Conservation (phyloP, 1,140 invertebrate species). For the Bemisia tabaci region DNA sequence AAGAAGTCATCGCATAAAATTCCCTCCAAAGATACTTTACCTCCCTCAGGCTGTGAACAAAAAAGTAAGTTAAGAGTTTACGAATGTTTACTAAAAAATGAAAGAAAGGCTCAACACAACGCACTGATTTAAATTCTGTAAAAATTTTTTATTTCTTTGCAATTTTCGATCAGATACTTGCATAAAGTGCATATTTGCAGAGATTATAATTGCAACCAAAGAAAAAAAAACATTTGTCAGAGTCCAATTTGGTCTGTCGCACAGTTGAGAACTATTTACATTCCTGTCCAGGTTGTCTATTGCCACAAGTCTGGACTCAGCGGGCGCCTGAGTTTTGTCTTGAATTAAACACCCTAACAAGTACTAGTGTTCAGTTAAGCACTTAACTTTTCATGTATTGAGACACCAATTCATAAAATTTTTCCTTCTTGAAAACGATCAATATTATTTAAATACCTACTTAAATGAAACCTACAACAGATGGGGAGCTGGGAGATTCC, state of each 20-base stretch:
- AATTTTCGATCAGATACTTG: background rate
- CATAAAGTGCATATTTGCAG: constrained; percentile 4
- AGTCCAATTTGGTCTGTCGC: no score
- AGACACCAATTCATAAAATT: constrained; percentile 1
- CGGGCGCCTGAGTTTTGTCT: no score
- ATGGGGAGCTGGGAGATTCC: constrained; percentile 5
- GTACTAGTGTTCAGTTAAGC: no score
- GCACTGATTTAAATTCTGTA: background rate
- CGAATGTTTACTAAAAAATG: no score
- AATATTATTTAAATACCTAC: constrained; percentile 4
- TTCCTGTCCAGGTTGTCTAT: no score
- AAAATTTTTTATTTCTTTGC: background rate
- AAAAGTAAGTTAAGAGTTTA: constrained; percentile 30
- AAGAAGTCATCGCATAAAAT: constrained; percentile 91
- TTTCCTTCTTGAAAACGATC: background rate
- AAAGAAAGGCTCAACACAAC: no score
- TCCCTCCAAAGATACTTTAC: constrained; percentile 86
- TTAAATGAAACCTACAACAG: constrained; percentile 6
- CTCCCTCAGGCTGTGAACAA: constrained; percentile 64
- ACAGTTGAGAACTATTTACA: no score
- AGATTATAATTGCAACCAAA: constrained; percentile 3
- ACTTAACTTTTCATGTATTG: no score
- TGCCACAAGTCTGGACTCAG: no score
- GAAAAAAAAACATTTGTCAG: constrained; percentile 2
- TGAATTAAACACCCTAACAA: no score